Conservation (phyloP, 92 coral and sea anemone species). For the Heliopora coerulea region DNA sequence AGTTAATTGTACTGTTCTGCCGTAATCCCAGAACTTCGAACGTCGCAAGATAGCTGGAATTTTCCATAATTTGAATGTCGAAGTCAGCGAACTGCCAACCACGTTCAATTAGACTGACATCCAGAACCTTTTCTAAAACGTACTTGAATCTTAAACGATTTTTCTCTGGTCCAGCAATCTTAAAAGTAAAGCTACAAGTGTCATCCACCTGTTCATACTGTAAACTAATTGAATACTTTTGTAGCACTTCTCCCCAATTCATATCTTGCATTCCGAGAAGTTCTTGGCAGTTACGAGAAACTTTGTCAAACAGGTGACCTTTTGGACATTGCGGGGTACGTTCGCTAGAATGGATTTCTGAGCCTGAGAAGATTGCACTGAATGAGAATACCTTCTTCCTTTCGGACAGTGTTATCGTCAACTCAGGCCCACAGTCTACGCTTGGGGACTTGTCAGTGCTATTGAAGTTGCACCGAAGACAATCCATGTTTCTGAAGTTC, state of each 20-base stretch:
- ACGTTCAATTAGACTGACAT: slow-evolving; percentile 7
- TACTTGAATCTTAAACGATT: slow-evolving; percentile 1
- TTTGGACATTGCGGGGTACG: not conserved
- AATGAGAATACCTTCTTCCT: not conserved
- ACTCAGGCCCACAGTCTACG: not conserved
- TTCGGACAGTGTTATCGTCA: not conserved
- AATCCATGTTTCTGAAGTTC: slow-evolving; percentile 2
- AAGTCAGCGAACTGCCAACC: not conserved
- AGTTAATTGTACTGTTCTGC: not conserved
- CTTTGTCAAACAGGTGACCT: not conserved
- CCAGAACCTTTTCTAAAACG: slow-evolving; percentile 11
- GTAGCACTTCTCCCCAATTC: not conserved
- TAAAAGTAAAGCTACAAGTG: not conserved
- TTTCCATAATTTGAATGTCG: not conserved
- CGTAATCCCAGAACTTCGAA: not conserved
- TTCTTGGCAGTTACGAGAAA: not conserved
- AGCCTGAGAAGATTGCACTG: not conserved
- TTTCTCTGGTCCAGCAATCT: not conserved
- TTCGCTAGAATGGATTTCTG: not conserved
- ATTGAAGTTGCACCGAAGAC: slow-evolving; percentile 4
- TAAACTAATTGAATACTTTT: not conserved
- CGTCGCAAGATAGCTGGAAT: not conserved
- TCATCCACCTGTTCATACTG: not conserved
- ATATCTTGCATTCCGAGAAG: not conserved
- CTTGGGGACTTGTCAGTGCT: no score